Evolutionary conservation across 2,888 invertebrate genomes (phyloP).

Genomic region (Nomada fabriciana): DNA sequence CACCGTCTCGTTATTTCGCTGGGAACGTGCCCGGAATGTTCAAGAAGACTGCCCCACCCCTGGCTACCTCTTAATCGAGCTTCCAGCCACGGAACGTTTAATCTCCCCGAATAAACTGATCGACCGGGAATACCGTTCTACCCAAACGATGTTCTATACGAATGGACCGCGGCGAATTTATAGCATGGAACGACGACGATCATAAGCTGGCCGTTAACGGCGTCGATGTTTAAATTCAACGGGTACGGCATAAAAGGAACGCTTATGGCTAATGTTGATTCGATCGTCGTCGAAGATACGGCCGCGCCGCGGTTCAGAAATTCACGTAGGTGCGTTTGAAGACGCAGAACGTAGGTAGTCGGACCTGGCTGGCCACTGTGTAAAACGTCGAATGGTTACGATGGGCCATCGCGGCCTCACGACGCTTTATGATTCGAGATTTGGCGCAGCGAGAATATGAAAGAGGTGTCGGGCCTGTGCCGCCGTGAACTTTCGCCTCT

Average conservation of each 20-base stretch:
- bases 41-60: background rate
- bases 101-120: background rate
- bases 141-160: background rate
- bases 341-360: constrained; percentile 43
- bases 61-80: background rate
- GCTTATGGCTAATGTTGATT: constrained; percentile 39
- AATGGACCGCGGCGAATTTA: background rate
- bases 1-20: background rate
- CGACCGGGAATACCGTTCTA: background rate
- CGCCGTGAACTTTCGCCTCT: constrained; percentile 59
- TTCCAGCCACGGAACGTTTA: background rate
- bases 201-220: constrained; percentile 27
- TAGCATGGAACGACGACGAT: constrained; percentile 17
- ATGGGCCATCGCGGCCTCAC: constrained; percentile 53
- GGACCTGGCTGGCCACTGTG: constrained; percentile 33
- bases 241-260: constrained; percentile 25
- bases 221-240: constrained; percentile 32
- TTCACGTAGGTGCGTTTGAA: constrained; percentile 43
- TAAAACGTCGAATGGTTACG: constrained; percentile 69
- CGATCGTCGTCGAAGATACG: constrained; percentile 47
- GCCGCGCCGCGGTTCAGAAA: constrained; percentile 11
- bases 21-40: constrained; percentile 4
- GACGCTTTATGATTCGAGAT: constrained; percentile 66
- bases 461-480: constrained; percentile 46
- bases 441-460: constrained; percentile 61